A percentile compares a stretch with the other conserved stretches of the same genome.
phyloP scores from a whole-genome alignment of 2,797 vertebrate species.

The Periophthalmus magnuspinnatus region DNA sequence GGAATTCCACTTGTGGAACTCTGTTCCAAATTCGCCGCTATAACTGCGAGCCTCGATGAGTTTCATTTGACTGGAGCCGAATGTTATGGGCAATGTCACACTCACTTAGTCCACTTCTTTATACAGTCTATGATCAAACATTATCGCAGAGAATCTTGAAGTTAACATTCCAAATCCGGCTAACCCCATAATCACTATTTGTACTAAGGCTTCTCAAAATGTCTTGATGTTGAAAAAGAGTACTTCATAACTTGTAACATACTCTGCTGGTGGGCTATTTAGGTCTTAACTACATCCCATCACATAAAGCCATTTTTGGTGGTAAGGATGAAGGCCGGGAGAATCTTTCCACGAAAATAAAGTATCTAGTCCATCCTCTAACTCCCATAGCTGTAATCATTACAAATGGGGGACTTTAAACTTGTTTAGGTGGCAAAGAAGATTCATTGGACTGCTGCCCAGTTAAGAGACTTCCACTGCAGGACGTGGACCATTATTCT shows the following conservation, averaged over 20 bases:
- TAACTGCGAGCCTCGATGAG: no score
- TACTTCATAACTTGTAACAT: no score
- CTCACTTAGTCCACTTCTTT: no score
- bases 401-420: conserved; percentile 45
- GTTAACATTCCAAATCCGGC: no score
- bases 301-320: conserved; percentile 26
- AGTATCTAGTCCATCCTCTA: conserved; percentile 24
- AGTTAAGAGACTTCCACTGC: conserved; percentile 21
- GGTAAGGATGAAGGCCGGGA: conserved; percentile 29
- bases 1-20: no score
- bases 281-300: not conserved
- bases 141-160: no score
- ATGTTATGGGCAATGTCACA: no score
- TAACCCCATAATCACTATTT: not conserved
- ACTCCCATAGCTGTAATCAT: conserved; percentile 34
- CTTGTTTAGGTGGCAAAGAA: conserved; percentile 36
- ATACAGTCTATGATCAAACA: no score
- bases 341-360: conserved; percentile 25
- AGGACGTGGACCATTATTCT: conserved; percentile 17
- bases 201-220: not conserved
- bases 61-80: no score
- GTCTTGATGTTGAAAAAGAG: not conserved
- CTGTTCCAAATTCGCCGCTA: no score
- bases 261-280: not conserved
- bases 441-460: conserved; percentile 32